Evolutionary conservation across 2,888 invertebrate genomes (phyloP).

Genomic region (Drosophila gaucha): DNA sequence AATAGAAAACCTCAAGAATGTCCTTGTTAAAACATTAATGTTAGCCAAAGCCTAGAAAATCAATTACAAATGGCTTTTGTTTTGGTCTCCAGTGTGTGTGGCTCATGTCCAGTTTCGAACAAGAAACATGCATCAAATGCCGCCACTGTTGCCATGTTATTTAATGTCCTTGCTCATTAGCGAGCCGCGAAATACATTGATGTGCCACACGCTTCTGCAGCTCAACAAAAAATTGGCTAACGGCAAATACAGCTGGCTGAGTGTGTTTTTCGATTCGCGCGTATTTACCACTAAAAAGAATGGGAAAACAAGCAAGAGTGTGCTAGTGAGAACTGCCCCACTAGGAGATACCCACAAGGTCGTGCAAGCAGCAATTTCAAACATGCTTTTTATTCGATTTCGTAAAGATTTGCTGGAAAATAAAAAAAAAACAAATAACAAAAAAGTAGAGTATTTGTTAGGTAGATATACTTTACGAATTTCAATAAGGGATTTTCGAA

Average conservation of each 20-base stretch:
- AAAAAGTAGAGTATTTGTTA: no score
- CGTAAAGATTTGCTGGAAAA: no score
- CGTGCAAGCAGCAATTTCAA: neutral
- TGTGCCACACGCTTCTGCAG: slow-evolving; percentile 32
- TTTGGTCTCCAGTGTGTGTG: slow-evolving; percentile 7
- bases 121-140: slow-evolving; percentile 49
- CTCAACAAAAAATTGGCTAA: slow-evolving; percentile 23
- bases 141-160: slow-evolving; percentile 49
- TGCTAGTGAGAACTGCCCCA: neutral
- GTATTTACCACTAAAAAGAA: slow-evolving; percentile 9
- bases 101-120: slow-evolving; percentile 7
- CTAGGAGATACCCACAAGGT: neutral
- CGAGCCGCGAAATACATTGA: slow-evolving; percentile 39
- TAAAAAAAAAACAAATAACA: no score
- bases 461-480: no score
- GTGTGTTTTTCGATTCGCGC: slow-evolving; percentile 46
- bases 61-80: slow-evolving; percentile 56
- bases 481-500: no score
- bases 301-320: neutral
- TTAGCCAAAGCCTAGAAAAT: slow-evolving; percentile 66
- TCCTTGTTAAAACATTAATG: slow-evolving; percentile 60
- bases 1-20: slow-evolving; percentile 29
- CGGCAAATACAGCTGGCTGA: slow-evolving; percentile 37
- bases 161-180: slow-evolving; percentile 74
- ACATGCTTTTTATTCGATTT: no score